Base-by-base conservation (phyloP, 2,797 vertebrate genomes). In the Lycodopsis pacificus region DNA sequence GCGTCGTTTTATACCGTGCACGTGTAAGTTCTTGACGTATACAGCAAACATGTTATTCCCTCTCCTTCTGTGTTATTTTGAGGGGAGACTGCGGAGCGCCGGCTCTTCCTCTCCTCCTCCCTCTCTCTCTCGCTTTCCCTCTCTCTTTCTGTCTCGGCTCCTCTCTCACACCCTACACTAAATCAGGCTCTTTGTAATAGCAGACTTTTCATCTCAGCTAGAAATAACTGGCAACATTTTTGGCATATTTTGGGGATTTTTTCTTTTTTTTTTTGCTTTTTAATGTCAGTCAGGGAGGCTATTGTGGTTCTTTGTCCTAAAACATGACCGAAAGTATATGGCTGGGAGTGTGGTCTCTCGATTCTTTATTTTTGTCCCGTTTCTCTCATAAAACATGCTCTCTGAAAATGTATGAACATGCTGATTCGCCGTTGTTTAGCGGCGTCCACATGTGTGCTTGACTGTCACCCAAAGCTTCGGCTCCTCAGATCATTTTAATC, bases 51-150 rank as follows among this genome's bases (percentile, higher is more conserved):
- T 94, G 91, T 94, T 94, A 94, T 95, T 94, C 93, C 86, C 91
- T 82, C 84, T 85, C 77, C 88, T 86, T 88, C 80, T 91, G 92
- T 95, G 93, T 93, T 95, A 94, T 95, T 95, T 95, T 95, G 92
- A 93, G 92, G 92, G 92, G 92, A 94, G 93, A 93, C 94, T 94
- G 93, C 86, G 86, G 93, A 94, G 92, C 92, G 92, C 93, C 91
- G 88, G 84, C 17, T 86, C 88, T 86, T 90, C 83, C 87, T 87
- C 87, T 86, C 73, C 83, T 81, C 85, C 84, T 81, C 76, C 61
- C 69, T 66, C 68, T 67, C 79, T 63, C 76, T 66, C 53, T 66
- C 68, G 65, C 78, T 69, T 34, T 34, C 32, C 7, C 74, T 77
- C 69, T 71, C 75, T 72, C 66, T 82, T 74, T 83, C 70, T 71